Percentiles rank a stretch among this genome's conserved stretches.
Conservation (phyloP, 2,797 vertebrate genomes). For the Chelidonichthys spinosus region DNA sequence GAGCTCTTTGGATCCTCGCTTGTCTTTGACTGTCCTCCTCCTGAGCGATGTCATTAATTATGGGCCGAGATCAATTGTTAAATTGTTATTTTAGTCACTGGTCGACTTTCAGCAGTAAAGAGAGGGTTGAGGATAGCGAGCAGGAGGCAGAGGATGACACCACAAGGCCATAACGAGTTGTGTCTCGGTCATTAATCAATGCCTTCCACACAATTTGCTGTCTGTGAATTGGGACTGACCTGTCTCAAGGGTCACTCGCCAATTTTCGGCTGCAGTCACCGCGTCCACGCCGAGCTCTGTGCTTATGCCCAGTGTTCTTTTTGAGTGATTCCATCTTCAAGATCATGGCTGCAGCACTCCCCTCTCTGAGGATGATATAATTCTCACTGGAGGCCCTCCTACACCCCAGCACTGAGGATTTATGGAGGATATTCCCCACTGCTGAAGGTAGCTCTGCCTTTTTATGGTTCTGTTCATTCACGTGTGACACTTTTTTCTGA, state of each 20-base stretch:
- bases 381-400: conserved; percentile 40
- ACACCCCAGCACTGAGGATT: conserved; percentile 13
- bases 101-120: conserved; percentile 63
- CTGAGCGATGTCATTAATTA: conserved; percentile 77
- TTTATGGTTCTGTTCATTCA: conserved; percentile 38
- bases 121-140: conserved; percentile 40
- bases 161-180: conserved; percentile 81
- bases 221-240: conserved; percentile 86
- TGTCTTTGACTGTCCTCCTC: conserved; percentile 43
- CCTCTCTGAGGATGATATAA: conserved; percentile 51
- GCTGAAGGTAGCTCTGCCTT: conserved; percentile 32
- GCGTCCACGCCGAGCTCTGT: conserved; percentile 71
- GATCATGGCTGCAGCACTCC: conserved; percentile 59
- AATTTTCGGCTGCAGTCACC: conserved; percentile 83
- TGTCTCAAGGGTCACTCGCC: conserved; percentile 84
- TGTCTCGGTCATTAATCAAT: conserved; percentile 89
- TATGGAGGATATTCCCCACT: conserved; percentile 48
- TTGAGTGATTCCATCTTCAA: conserved; percentile 81
- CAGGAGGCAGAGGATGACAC: conserved; percentile 72
- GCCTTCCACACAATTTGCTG: conserved; percentile 87
- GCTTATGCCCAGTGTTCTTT: conserved; percentile 76
- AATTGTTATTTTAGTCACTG: conserved; percentile 81
- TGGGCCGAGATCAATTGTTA: conserved; percentile 75
- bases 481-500: conserved; percentile 6
- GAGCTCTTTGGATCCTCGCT: conserved; percentile 28